A percentile compares a stretch with the other conserved stretches of the same genome.
These are phyloP conservation scores for Lepus timidus DNA, from an alignment of 2,113 vertebrate species.

Conservation along the genomic window DNA sequence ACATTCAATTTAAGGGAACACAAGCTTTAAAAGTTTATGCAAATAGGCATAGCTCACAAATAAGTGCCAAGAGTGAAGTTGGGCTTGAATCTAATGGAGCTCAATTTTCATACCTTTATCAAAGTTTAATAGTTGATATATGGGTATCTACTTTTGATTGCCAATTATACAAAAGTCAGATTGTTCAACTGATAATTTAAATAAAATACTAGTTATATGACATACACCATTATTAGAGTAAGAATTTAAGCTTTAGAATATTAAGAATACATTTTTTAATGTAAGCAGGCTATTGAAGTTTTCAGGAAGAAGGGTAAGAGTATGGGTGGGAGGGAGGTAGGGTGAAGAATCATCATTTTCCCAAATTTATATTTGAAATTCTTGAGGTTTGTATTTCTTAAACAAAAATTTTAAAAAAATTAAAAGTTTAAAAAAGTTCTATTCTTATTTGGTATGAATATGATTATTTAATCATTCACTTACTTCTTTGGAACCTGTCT, in stretches of 20 bases:
- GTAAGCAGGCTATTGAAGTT: neutral
- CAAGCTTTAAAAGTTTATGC: neutral
- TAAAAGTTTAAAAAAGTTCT: no score
- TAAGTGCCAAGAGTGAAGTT: neutral
- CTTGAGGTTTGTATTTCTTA: no score
- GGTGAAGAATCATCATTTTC: no score
- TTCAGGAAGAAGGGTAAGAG: no score
- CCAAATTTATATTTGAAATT: no score
- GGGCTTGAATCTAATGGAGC: neutral
- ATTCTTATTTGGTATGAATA: neutral
- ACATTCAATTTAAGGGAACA: neutral
- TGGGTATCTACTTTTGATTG: neutral
- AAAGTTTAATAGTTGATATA: neutral
- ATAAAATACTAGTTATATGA: conserved; percentile 17
- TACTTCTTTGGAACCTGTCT: neutral
- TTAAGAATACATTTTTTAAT: conserved; percentile 26
- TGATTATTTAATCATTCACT: neutral
- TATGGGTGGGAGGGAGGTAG: no score
- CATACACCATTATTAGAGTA: neutral
- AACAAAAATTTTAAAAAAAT: no score
- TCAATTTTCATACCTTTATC: neutral
- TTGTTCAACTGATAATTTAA: neutral
- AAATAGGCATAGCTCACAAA: neutral
- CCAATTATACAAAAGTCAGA: neutral
- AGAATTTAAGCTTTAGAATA: conserved; percentile 4